Evolutionary conservation across 1,140 invertebrate species (phyloP).

Genomic region (Heliconius hewitsoni): DNA sequence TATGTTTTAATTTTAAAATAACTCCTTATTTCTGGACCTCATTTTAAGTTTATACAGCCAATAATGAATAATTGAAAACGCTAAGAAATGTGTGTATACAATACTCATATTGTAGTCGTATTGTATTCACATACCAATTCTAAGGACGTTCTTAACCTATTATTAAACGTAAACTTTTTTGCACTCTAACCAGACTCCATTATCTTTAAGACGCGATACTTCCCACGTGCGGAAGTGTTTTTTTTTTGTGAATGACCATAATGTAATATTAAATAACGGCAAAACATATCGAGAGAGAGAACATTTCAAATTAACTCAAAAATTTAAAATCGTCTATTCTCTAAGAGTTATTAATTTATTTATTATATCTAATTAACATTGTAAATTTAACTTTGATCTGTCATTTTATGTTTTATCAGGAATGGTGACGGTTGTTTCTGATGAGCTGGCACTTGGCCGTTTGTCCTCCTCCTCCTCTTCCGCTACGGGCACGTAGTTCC

Average conservation of each 20-base stretch:
- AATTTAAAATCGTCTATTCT: background rate
- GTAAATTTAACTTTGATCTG: background rate
- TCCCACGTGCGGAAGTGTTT: background rate
- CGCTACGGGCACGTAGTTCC: slow-evolving; percentile 80
- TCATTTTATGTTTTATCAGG: slow-evolving; percentile 57
- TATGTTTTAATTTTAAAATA: no score
- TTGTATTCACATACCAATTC: background rate
- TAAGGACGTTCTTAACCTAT: background rate
- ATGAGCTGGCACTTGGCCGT: slow-evolving; percentile 54
- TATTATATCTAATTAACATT: background rate
- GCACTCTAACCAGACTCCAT: background rate
- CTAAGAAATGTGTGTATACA: background rate
- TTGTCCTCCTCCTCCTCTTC: slow-evolving; percentile 61
- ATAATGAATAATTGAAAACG: background rate
- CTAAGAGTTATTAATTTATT: background rate
- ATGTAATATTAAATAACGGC: background rate
- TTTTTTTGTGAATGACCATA: background rate
- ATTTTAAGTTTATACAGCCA: background rate
- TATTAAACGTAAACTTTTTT: background rate
- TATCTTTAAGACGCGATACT: background rate
- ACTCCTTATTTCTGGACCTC: no score
- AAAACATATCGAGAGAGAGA: background rate
- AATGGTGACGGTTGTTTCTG: slow-evolving; percentile 68
- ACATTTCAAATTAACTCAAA: background rate
- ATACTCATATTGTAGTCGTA: background rate